Conservation (phyloP, 2,113 vertebrate species). For the Plecotus auritus region DNA sequence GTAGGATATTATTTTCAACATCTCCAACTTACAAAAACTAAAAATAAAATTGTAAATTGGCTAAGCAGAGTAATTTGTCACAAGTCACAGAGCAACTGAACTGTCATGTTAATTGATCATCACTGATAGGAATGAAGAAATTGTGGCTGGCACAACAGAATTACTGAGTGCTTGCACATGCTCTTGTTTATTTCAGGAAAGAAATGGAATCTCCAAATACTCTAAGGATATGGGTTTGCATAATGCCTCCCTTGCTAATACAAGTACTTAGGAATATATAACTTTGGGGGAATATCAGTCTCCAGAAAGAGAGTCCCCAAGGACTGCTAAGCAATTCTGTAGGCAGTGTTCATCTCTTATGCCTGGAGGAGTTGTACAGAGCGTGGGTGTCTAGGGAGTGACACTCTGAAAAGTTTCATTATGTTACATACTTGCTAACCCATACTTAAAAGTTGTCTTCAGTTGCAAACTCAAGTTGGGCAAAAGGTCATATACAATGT, state of each 20-base stretch:
- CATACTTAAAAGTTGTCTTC: not conserved
- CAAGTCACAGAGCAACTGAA: not conserved
- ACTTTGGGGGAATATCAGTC: not conserved
- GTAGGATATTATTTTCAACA: not conserved
- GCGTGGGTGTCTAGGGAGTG: not conserved
- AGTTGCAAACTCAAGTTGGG: not conserved
- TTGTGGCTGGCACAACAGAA: not conserved
- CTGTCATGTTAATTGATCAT: not conserved
- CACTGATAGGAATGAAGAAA: not conserved
- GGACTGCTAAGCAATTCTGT: not conserved
- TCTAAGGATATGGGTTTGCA: not conserved
- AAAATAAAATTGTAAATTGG: not conserved
- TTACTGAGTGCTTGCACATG: not conserved
- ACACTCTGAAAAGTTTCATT: not conserved
- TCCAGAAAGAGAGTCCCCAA: not conserved
- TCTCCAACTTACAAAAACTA: not conserved
- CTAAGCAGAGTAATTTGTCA: not conserved
- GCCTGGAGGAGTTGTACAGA: not conserved
- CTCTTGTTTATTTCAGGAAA: conserved; percentile 12
- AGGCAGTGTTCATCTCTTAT: not conserved
- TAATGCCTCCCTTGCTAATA: not conserved
- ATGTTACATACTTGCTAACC: not conserved
- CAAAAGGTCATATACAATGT: not conserved
- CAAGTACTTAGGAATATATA: not conserved
- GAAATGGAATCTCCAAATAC: not conserved